Base-by-base conservation (phyloP, 1,140 invertebrate species). In the Carposina sasakii region DNA sequence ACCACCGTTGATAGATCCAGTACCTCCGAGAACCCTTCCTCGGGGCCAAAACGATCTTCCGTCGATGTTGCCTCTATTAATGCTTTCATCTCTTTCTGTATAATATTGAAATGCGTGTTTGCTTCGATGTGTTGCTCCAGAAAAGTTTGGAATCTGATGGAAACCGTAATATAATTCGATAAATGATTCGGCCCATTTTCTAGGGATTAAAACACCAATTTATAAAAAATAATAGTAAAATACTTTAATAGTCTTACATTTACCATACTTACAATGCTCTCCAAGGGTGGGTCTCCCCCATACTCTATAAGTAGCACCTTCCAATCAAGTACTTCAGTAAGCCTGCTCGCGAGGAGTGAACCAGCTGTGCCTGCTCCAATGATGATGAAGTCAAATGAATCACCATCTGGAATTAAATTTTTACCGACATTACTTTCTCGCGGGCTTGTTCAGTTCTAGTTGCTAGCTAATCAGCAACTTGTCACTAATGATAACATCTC, bases 281-380 rank as follows among this genome's bases (percentile, higher is more conserved):
- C 77, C 31, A 76, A 20, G 0, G 73, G 71, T 4, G 73, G 75
- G 72, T 96, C 92, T 1, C 91, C 93, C 0, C 96, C 96, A 12
- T 95, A 95, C 85, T 98, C 96, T 39, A 98, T 63, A 0, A 98
- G 77, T 0, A 98, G 81, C 0, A 97, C 91, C 53, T 90, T 93
- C 92, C 92, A 94, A 31, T 92, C 84, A 53, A 91, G 87, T 8
- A 93, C 85, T 66, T 94, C 91, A 8, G 90, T 89, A 5, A 95
- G 66, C n/a, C 92, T 85, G 76, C 91, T 97, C 0, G 96, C 96
- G 1, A 98, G 79, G 3, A 98, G 93, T 1, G 94, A 90, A 1
- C 92, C 90, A 85, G 68, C 67, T 23, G 83, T 75, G 0, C 75
- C 77, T 1, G 67, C 54, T 10, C 77, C 77, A 0, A 78, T 62